phyloP scores from a whole-genome alignment of 2,797 vertebrate species.

The Syngnathus acus region DNA sequence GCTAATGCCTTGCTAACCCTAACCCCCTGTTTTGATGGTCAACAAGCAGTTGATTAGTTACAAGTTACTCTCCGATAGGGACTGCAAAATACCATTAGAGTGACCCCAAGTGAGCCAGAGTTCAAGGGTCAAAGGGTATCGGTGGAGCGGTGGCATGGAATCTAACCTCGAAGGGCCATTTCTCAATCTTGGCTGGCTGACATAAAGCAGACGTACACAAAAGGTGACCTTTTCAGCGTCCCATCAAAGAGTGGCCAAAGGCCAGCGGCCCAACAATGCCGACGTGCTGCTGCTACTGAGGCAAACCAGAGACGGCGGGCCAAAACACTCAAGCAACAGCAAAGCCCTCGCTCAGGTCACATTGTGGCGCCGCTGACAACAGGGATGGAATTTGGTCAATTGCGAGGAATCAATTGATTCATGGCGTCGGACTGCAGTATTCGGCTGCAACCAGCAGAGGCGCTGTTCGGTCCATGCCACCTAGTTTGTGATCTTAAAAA shows the following conservation, averaged over 20 bases:
- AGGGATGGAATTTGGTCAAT: neutral
- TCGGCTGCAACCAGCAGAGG: neutral
- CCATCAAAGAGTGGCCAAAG: slow-evolving; percentile 56
- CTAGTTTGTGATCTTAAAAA: neutral
- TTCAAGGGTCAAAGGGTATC: slow-evolving; percentile 39
- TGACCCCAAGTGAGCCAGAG: slow-evolving; percentile 3
- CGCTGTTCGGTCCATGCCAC: neutral
- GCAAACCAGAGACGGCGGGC: slow-evolving; percentile 42
- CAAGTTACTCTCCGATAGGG: slow-evolving; percentile 12
- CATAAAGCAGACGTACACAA: slow-evolving; percentile 14
- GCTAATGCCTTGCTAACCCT: no score
- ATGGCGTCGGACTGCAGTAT: neutral
- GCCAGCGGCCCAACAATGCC: slow-evolving; percentile 22
- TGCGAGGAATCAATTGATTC: neutral
- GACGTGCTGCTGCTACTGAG: slow-evolving; percentile 17
- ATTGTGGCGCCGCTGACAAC: no score
- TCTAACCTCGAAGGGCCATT: slow-evolving; percentile 29
- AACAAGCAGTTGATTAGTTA: neutral
- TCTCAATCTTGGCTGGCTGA: neutral
- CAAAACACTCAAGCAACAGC: neutral
- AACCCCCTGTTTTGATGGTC: no score
- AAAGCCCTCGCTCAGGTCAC: neutral
- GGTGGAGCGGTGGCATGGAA: slow-evolving; percentile 27
- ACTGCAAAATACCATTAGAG: slow-evolving; percentile 13
- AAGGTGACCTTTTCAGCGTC: slow-evolving; percentile 51